Evolutionary conservation across 1,140 invertebrate species (phyloP).

Genomic region (Stegodyphus dumicola): DNA sequence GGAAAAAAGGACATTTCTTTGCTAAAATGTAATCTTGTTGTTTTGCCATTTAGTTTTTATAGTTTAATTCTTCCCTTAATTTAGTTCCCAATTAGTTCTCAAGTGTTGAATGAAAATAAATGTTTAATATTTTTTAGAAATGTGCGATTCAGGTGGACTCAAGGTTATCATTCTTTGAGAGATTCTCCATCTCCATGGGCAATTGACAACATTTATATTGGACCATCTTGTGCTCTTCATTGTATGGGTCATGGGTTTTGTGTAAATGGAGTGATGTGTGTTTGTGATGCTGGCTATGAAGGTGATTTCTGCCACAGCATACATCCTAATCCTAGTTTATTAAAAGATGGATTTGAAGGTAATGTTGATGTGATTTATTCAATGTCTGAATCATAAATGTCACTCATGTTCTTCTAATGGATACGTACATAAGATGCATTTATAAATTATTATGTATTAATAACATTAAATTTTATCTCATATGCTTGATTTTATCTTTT

Average conservation of each 20-base stretch:
- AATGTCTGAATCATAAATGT: not conserved
- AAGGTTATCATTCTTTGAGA: conserved; percentile 67
- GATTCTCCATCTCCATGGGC: conserved; percentile 69
- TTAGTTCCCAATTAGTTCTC: not conserved
- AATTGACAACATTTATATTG: conserved; percentile 70
- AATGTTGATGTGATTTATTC: not conserved
- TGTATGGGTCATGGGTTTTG: conserved; percentile 70
- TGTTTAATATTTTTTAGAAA: conserved; percentile 63
- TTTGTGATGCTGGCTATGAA: conserved; percentile 68
- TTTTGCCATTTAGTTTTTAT: no score
- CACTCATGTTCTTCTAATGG: not conserved
- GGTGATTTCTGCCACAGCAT: conserved; percentile 66
- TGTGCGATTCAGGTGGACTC: conserved; percentile 70
- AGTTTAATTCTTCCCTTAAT: no score
- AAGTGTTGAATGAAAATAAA: not conserved
- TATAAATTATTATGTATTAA: not conserved
- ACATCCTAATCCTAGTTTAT: conserved; percentile 64
- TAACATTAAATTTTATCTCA: not conserved
- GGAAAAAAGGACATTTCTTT: no score
- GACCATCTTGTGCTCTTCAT: conserved; percentile 69
- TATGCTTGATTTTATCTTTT: no score
- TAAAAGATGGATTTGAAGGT: conserved; percentile 68
- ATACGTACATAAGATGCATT: not conserved
- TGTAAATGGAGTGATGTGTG: conserved; percentile 68
- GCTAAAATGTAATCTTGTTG: no score